Evolutionary conservation across 2,797 vertebrate genomes (phyloP).

Genomic region (Leptatherina wallacei): DNA sequence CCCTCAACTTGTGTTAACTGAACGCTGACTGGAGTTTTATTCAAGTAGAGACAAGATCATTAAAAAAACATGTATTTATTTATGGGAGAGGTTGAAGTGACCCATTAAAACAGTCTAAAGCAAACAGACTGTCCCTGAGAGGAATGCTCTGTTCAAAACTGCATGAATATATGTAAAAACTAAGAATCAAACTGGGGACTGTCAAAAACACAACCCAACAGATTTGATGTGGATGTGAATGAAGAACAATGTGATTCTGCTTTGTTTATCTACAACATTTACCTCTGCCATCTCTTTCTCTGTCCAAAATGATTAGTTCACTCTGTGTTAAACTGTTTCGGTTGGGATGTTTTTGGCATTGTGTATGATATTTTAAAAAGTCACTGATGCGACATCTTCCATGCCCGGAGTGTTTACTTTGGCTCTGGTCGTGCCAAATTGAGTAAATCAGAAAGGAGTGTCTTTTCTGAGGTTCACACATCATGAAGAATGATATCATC

Average conservation of each 20-base stretch:
- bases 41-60: neutral
- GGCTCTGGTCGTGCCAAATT: neutral
- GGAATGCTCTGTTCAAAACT: neutral
- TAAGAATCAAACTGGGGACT: neutral
- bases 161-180: neutral
- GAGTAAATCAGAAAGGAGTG: neutral
- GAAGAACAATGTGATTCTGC: neutral
- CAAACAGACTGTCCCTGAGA: neutral
- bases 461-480: neutral
- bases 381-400: neutral
- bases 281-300: neutral
- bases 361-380: neutral
- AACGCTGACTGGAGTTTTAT: neutral
- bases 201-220: neutral
- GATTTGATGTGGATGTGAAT: neutral
- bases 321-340: neutral
- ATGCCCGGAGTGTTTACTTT: constrained; percentile 12
- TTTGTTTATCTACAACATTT: neutral
- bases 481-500: neutral
- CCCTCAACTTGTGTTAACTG: neutral
- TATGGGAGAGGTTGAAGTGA: neutral
- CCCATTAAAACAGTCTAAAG: neutral
- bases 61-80: neutral
- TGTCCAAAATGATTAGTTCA: neutral
- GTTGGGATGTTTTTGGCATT: neutral